Evolutionary conservation across 2,888 invertebrate genomes (phyloP).

Genomic region (Lomographa bimaculata): DNA sequence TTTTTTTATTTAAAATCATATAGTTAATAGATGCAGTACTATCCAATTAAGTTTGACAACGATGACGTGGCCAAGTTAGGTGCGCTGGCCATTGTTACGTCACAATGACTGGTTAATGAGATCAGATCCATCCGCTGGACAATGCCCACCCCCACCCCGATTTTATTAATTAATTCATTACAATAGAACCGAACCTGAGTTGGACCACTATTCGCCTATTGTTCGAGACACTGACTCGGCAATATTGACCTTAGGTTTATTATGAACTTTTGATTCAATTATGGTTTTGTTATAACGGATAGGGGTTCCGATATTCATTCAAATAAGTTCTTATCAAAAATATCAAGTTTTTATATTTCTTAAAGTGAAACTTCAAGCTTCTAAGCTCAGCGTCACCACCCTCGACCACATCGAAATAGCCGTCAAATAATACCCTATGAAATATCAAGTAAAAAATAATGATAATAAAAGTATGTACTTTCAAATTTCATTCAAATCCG

Average conservation of each 20-base stretch:
- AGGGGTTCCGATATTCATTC: too few relatives aligned
- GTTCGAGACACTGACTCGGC: slow-evolving; percentile 71
- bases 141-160: slow-evolving; percentile 75
- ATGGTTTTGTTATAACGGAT: too few relatives aligned
- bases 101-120: slow-evolving; percentile 83
- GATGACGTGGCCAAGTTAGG: slow-evolving; percentile 57
- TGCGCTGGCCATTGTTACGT: slow-evolving; percentile 50
- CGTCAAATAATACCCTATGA: too few relatives aligned
- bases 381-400: too few relatives aligned
- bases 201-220: slow-evolving; percentile 68
- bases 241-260: slow-evolving; percentile 49
- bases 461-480: too few relatives aligned
- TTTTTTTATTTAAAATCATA: slow-evolving; percentile 6
- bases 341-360: too few relatives aligned
- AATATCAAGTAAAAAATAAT: too few relatives aligned
- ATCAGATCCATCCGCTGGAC: slow-evolving; percentile 75
- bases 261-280: slow-evolving; percentile 18
- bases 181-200: slow-evolving; percentile 75
- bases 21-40: too few relatives aligned
- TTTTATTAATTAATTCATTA: slow-evolving; percentile 83
- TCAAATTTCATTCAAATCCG: too few relatives aligned
- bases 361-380: too few relatives aligned
- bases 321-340: too few relatives aligned
- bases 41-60: slow-evolving; percentile 31
- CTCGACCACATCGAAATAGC: too few relatives aligned